Evolutionary conservation across 92 coral and sea anemone species (phyloP).

Genomic region (Siderastrea siderea): DNA sequence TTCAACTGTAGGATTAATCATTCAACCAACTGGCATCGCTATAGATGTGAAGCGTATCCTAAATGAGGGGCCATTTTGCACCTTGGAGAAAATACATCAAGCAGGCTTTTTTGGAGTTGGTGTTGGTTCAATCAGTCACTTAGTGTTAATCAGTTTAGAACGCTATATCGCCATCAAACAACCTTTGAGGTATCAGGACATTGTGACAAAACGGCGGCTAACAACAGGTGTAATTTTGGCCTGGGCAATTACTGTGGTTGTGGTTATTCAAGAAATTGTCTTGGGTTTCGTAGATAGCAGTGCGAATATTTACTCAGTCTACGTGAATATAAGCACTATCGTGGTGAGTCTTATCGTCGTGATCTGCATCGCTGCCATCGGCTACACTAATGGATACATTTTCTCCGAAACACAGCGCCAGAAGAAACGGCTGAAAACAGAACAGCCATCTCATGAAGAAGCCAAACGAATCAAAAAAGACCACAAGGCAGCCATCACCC

Average conservation of each 20-base stretch:
- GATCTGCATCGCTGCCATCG: not conserved
- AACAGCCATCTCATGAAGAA: not conserved
- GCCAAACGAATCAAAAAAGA: conserved; percentile 3
- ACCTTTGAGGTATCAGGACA: too few species aligned
- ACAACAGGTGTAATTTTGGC: not conserved
- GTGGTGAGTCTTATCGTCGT: not conserved
- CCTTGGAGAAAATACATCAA: too few species aligned
- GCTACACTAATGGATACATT: not conserved
- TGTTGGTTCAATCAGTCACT: not conserved
- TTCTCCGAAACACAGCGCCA: conserved; percentile 18
- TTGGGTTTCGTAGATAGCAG: not conserved
- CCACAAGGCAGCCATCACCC: not conserved
- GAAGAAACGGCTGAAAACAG: not conserved
- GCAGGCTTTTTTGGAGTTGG: not conserved
- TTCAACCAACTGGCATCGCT: not conserved
- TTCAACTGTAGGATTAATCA: not conserved
- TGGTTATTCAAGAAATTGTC: not conserved
- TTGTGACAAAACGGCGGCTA: too few species aligned
- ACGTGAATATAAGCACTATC: not conserved
- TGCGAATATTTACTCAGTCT: not conserved
- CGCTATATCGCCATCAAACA: too few species aligned
- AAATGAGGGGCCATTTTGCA: not conserved
- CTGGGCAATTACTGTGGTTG: not conserved
- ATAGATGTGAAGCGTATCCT: not conserved
- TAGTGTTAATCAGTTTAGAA: not conserved